Evolutionary conservation across 2,888 invertebrate genomes (phyloP), one percentile per base, ranked within the genome.

Genomic region (Leucoptera coffeella): DNA sequence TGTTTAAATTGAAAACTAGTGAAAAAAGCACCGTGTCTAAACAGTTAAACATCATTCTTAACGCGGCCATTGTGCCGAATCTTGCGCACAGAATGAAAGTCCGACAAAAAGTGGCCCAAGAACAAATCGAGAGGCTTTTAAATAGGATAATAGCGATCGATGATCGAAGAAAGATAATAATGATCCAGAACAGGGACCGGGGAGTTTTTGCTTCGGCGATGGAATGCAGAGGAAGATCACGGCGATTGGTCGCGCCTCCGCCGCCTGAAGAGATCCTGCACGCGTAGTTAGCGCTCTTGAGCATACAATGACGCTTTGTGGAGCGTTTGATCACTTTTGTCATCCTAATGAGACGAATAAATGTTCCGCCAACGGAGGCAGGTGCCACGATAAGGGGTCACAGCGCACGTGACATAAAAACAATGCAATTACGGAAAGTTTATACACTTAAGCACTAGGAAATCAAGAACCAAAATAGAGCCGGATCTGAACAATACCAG

Each of bases 1-100:
- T 45, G 56, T 64, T 61, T 56, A 62, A 60, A 65, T 64, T 60
- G 62, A 64, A 62, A 62, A 59, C 50, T 61, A 52, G 51, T 58
- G 55, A 65, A 69, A 67, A 69, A 69, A 62, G n/a, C 52, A 57
- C 57, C 67, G 67, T 64, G 58, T 47, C 67, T 64, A 69, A 69
- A 65, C 52, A 58, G 59, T 65, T 65, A 67, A 67, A 69, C 64
- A 64, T 65, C 65, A 62, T 65, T 65, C 69, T 64, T 65, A 65
- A 61, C 61, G 50, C 48, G 47, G 33, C 57, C 50, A 61, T 69
- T 69, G 69, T 69, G 49, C 42, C 23, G n/a, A 6, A 28, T 22
- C 12, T 25, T 49, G 56, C 53, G 53, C 48, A 45, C 48, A 54
- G 56, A 60, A 59, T 51, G 54, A 54, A 51, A 42, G 25, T 20